Base-by-base conservation (phyloP, 2,888 invertebrate species). In the Parochlus steinenii region DNA sequence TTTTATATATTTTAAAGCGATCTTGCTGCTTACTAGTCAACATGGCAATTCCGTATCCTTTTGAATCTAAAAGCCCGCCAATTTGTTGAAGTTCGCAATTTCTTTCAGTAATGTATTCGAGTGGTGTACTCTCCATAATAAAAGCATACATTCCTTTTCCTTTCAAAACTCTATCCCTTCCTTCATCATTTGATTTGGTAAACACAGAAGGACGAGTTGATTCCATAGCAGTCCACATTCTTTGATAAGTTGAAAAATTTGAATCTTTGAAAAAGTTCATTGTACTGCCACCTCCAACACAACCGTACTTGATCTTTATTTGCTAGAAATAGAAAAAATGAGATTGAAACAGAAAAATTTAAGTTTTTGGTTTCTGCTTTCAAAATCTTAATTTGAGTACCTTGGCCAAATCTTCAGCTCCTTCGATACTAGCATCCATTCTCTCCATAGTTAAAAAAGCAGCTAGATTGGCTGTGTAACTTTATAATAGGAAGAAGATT, bases 221-320 rank as follows among this genome's bases (percentile, higher is more conserved):
- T 44, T 80, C 78, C 93, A 93, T 95, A 37, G 78, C 74, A 4
- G 80, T 69, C 83, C 85, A 92, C 86, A 97, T 95, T 48, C 75
- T 71, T 57, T 83, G 77, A 53, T 89, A 93, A 0, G 79, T 79
- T 3, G 82, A 76, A 40, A 86, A 81, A 55, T 89, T 87, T 3
- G 92, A 87, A 44, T 82, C 76, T 74, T 81, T 74, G 52, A 97
- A 97, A 58, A 97, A 97, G 2, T 75, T 71, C 48, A 74, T 72
- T 0, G 95, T 95, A 4, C 93, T 83, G 11, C 95, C 97, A 14
- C 80, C 82, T 24, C 54, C 48, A n/a, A 92, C 62, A n/a, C 81
- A 79, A 4, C 97, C 97, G 55, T 92, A 97, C 58, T 92, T 90
- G 44, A 97, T 90, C 58, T 85, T 85, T n/a, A 75, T 85, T 58